Conservation (phyloP, 2,797 vertebrate genomes). For the Sparidentex hasta region DNA sequence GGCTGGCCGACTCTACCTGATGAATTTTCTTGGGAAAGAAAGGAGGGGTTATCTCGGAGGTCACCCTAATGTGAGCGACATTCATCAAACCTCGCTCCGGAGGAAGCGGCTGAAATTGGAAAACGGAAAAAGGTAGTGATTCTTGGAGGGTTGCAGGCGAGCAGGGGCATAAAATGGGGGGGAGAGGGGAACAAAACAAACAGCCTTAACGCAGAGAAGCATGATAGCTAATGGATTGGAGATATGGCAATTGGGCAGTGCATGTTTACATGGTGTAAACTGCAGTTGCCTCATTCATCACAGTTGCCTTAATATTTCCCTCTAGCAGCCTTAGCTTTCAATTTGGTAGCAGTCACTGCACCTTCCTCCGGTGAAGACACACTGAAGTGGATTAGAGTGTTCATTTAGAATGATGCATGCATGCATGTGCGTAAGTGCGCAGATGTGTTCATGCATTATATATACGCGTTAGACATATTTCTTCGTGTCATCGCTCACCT, state of each 20-base stretch:
- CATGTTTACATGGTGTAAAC: constrained; percentile 77
- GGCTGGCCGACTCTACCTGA: constrained; percentile 80
- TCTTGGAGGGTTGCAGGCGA: constrained; percentile 70
- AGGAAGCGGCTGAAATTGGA: constrained; percentile 84
- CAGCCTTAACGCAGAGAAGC: constrained; percentile 54
- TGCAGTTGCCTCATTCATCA: constrained; percentile 75
- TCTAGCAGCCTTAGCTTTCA: constrained; percentile 49
- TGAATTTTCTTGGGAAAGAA: constrained; percentile 85
- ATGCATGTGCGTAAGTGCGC: constrained; percentile 33
- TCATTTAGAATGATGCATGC: constrained; percentile 48
- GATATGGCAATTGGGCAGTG: constrained; percentile 65
- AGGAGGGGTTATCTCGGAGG: constrained; percentile 85
- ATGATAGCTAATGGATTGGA: constrained; percentile 76
- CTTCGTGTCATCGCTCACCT: constrained; percentile 24
- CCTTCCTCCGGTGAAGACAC: constrained; percentile 19
- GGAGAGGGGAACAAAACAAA: constrained; percentile 69
- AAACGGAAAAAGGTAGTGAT: constrained; percentile 80
- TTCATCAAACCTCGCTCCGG: constrained; percentile 83
- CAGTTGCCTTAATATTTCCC: constrained; percentile 57
- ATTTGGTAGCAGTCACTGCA: constrained; percentile 43
- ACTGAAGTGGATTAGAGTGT: constrained; percentile 34
- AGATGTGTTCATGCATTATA: constrained; percentile 46
- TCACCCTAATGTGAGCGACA: constrained; percentile 85
- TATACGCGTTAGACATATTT: constrained; percentile 21
- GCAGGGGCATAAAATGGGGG: constrained; percentile 47